A percentile compares a stretch with the other conserved stretches of the same genome.
Conservation (phyloP, 37 sponge, comb jelly and placozoan genomes). For the Geodia barretti region DNA sequence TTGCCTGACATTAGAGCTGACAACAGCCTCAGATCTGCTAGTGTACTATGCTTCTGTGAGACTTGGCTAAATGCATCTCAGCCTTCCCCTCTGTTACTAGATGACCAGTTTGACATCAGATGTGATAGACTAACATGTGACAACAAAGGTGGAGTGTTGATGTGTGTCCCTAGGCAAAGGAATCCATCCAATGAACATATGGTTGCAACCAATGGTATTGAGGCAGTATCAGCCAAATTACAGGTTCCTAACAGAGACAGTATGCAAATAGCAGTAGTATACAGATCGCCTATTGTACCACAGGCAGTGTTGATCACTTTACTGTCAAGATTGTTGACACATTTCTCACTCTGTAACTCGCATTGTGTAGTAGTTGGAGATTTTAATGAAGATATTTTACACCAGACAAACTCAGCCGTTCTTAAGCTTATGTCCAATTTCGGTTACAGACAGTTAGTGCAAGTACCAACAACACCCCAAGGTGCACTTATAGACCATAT, state of each 20-base stretch:
- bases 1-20: slow-evolving; percentile 19
- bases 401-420: neutral
- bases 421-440: neutral
- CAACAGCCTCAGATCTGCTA: slow-evolving; percentile 5
- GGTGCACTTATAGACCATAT: slow-evolving; percentile 28
- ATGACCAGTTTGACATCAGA: slow-evolving; percentile 12
- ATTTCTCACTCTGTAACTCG: neutral
- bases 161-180: slow-evolving; percentile 2
- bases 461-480: slow-evolving; percentile 7
- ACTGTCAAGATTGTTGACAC: neutral
- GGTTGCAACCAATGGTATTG: slow-evolving; percentile 25
- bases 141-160: slow-evolving; percentile 18
- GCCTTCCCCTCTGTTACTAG: slow-evolving; percentile 13
- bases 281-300: slow-evolving; percentile 30
- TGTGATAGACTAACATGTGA: slow-evolving; percentile 31
- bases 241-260: neutral
- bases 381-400: slow-evolving; percentile 29
- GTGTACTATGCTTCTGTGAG: slow-evolving; percentile 28
- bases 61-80: slow-evolving; percentile 25
- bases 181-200: neutral
- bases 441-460: slow-evolving; percentile 3
- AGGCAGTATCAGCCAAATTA: neutral
- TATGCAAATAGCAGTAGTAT: slow-evolving; percentile 24
- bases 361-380: slow-evolving; percentile 8
- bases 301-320: neutral